Percentiles rank a stretch among this genome's conserved stretches.
These are phyloP conservation scores for Aproaerema taeniolella DNA, from an alignment of 2,888 invertebrate genomes.

Conservation along the genomic window DNA sequence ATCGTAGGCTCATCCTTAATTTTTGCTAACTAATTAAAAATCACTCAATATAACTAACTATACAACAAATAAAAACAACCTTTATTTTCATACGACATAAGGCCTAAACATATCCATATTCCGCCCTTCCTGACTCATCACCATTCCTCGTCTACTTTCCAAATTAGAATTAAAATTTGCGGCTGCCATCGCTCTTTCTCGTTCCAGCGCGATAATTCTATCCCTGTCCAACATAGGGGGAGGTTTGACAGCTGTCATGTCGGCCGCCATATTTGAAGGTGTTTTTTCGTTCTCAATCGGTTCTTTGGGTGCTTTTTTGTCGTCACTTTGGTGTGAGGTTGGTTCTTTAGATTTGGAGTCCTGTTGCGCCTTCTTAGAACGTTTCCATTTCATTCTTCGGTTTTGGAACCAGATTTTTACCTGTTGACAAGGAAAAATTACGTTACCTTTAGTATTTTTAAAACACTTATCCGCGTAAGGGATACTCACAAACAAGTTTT, in stretches of 20 bases:
- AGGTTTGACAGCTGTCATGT: slow-evolving; percentile 70
- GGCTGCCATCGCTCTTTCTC: slow-evolving; percentile 68
- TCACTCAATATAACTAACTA: slow-evolving; percentile 17
- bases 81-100: slow-evolving; percentile 70
- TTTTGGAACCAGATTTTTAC: slow-evolving; percentile 99
- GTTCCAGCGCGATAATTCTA: slow-evolving; percentile 65
- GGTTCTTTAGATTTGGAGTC: slow-evolving; percentile 82
- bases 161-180: slow-evolving; percentile 73
- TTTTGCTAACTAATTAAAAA: slow-evolving; percentile 12
- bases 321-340: slow-evolving; percentile 46
- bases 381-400: slow-evolving; percentile 98
- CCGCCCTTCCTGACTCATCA: slow-evolving; percentile 65
- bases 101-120: slow-evolving; percentile 72
- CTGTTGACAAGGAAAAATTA: slow-evolving; percentile 65
- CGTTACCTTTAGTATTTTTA: too few relatives aligned
- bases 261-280: slow-evolving; percentile 47
- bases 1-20: too few relatives aligned
- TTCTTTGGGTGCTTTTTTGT: slow-evolving; percentile 55
- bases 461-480: too few relatives aligned
- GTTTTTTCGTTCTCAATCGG: slow-evolving; percentile 48
- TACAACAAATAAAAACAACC: slow-evolving; percentile 41
- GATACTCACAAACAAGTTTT: not conserved
- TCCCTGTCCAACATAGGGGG: slow-evolving; percentile 65
- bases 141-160: slow-evolving; percentile 67
- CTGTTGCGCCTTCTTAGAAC: slow-evolving; percentile 96